Base-by-base conservation (phyloP, 2,797 vertebrate species). In the Enteromius afrohamiltoni region DNA sequence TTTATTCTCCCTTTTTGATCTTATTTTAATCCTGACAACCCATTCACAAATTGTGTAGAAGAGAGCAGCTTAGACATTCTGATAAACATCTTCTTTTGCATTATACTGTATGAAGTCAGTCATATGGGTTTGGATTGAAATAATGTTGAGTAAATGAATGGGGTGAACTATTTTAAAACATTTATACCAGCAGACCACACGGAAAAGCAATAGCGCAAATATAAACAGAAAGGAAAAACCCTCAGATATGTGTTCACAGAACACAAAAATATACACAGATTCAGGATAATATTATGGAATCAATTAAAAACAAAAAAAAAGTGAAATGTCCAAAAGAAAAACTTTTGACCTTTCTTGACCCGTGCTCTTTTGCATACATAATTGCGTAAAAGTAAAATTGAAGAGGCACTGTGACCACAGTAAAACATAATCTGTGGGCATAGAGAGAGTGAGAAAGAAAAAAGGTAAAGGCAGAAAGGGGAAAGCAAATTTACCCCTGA, bases 281-380 rank as follows among this genome's bases (percentile, higher is more conserved):
- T 83, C 40, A 55, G 42, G 51, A 75, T 31, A 83, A 45, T 70
- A 47, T 67, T 29, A 21, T 55, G 68, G 31, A 55, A 76, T 53
- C 26, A 26, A 84, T 29, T 26, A 80, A 40, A 80, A 29, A 64
- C 17, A 0, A 29, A 51, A 42, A 29, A 29, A 42, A 51, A 47
- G 26, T 31, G 65, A 71, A 78, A 68, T 78, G 19, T 79, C 80
- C 55, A 64, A 80, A 21, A 29, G 77, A 34, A n/a, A 64, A 83
- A 65, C 80, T 62, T 90, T 89, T 88, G 87, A 88, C 90, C 79
- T 88, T 80, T 83, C 73, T 82, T 86, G 85, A 88, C 83, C 85
- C 58, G 51, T 87, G 84, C 34, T 53, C 74, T 85, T 85, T 64
- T 84, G 80, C 37, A 77, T 77, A 76, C 60, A 81, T 86, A 89